These are phyloP conservation scores for Eurosta solidaginis DNA, from an alignment of 1,140 invertebrate species.

Conservation along the genomic window DNA sequence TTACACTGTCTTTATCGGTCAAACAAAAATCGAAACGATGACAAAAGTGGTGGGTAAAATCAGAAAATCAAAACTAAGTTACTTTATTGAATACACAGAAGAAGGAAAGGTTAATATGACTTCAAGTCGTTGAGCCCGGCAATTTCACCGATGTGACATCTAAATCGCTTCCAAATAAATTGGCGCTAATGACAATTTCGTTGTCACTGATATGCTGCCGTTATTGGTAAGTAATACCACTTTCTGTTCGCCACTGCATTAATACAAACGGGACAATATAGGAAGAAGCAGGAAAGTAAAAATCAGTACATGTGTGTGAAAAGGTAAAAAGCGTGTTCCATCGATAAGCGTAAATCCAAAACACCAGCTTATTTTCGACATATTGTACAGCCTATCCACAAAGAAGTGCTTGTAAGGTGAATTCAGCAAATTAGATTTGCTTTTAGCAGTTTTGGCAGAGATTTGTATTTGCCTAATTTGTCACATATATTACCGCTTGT, in stretches of 20 bases:
- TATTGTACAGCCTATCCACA: too few species aligned
- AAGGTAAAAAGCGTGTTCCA: too few species aligned
- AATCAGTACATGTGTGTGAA: neutral
- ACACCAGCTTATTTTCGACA: too few species aligned
- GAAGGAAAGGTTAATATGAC: neutral
- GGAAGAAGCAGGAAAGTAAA: neutral
- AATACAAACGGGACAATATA: neutral
- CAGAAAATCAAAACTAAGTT: neutral
- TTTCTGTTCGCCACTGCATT: neutral
- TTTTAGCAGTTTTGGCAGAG: too few species aligned
- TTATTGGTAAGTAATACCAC: neutral
- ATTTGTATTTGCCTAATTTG: neutral
- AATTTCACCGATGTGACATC: neutral
- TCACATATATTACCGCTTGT: neutral
- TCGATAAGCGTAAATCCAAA: too few species aligned
- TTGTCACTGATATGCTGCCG: neutral
- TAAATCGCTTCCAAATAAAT: slow-evolving; percentile 20
- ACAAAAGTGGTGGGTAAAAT: neutral
- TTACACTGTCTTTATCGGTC: neutral
- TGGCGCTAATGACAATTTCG: slow-evolving; percentile 10
- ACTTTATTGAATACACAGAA: neutral
- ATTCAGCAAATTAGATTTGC: too few species aligned
- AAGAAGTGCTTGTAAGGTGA: too few species aligned
- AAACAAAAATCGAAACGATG: neutral
- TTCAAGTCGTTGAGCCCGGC: neutral